Percentiles rank a stretch among this genome's conserved stretches.
Evolutionary conservation across 1,140 invertebrate genomes (phyloP).

Genomic region (Drosophila yakuba): DNA sequence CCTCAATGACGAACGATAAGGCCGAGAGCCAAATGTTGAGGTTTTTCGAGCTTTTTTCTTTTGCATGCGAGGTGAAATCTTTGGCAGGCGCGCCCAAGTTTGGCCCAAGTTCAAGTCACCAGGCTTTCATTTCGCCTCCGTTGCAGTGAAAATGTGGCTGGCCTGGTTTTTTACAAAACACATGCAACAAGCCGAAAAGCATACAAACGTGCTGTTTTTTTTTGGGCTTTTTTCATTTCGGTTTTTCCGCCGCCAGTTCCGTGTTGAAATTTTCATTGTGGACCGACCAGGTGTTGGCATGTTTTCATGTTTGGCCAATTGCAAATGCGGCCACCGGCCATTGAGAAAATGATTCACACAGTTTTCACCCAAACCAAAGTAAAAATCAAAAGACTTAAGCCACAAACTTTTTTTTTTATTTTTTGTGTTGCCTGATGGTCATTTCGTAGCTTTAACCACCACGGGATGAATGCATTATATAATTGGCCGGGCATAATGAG

Average conservation of each 20-base stretch:
- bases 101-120: slow-evolving; percentile 49
- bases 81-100: slow-evolving; percentile 45
- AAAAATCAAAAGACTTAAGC: slow-evolving; percentile 75
- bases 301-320: slow-evolving; percentile 30
- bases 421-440: neutral
- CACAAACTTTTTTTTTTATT: slow-evolving; percentile 57
- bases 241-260: slow-evolving; percentile 37
- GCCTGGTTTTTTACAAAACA: slow-evolving; percentile 43
- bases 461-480: slow-evolving; percentile 36
- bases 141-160: slow-evolving; percentile 43
- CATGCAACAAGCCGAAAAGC: slow-evolving; percentile 36
- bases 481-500: slow-evolving; percentile 59
- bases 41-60: slow-evolving; percentile 36
- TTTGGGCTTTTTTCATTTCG: neutral
- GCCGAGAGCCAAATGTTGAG: slow-evolving; percentile 30
- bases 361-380: slow-evolving; percentile 49
- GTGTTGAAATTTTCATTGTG: slow-evolving; percentile 54
- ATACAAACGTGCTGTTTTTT: slow-evolving; percentile 12
- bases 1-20: slow-evolving; percentile 51
- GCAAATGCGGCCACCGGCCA: slow-evolving; percentile 34
- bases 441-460: slow-evolving; percentile 21
- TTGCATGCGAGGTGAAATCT: slow-evolving; percentile 54
- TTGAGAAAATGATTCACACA: slow-evolving; percentile 30
- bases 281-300: slow-evolving; percentile 33
- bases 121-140: slow-evolving; percentile 41